A percentile compares a stretch with the other conserved stretches of the same genome.
phyloP scores from a whole-genome alignment of 2,797 vertebrate genomes.

The Euthynnus affinis region DNA sequence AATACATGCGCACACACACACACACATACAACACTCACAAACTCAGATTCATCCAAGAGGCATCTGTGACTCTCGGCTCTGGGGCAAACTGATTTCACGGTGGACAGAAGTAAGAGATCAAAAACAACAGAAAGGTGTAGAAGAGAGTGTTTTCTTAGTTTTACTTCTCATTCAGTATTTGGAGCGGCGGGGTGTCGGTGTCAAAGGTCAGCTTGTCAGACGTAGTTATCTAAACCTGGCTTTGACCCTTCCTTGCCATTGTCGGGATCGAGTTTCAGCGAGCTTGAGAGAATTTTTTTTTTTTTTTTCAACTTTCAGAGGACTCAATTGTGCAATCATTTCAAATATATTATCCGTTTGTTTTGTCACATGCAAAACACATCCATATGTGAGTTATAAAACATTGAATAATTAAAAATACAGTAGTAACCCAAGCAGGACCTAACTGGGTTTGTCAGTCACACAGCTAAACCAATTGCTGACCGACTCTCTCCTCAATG shows the following conservation, averaged over 20 bases:
- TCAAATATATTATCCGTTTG: neutral
- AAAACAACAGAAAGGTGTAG: constrained; percentile 81
- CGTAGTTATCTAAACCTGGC: constrained; percentile 53
- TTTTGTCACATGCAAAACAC: neutral
- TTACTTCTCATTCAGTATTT: constrained; percentile 60
- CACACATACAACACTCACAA: constrained; percentile 21
- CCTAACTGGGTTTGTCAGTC: neutral
- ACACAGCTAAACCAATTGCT: neutral
- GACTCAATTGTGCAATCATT: neutral
- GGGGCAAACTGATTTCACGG: constrained; percentile 74
- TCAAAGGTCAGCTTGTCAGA: constrained; percentile 75
- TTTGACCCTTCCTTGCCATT: constrained; percentile 62
- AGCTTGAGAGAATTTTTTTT: constrained; percentile 29
- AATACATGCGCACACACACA: neutral
- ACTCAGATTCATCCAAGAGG: constrained; percentile 35
- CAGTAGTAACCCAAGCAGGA: neutral
- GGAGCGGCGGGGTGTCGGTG: constrained; percentile 48
- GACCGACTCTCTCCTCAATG: neutral
- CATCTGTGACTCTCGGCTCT: constrained; percentile 42
- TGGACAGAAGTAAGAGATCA: constrained; percentile 63
- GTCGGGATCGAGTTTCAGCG: constrained; percentile 60
- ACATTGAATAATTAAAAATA: no score
- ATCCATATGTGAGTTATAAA: neutral
- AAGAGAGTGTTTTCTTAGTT: constrained; percentile 79
- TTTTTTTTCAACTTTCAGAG: neutral